Conservation (phyloP, 2,888 invertebrate species). For the Pseudococcus longispinus region DNA sequence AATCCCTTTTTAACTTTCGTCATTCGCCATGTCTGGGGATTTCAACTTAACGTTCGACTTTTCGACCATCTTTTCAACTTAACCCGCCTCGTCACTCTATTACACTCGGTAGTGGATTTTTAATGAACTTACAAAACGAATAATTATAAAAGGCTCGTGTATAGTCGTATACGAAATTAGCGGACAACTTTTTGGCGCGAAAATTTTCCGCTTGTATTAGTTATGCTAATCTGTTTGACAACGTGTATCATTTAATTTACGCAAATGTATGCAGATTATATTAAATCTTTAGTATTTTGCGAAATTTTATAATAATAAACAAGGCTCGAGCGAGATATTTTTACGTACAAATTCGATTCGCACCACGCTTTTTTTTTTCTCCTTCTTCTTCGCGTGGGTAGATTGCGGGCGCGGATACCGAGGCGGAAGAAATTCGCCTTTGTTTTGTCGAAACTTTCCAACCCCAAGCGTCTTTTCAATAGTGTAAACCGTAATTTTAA, state of each 20-base stretch:
- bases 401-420: background rate
- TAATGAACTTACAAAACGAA: conserved; percentile 8
- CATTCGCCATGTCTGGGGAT: conserved; percentile 46
- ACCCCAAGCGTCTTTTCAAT: background rate
- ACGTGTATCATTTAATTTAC: conserved; percentile 39
- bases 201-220: conserved; percentile 14
- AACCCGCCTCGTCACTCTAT: conserved; percentile 27
- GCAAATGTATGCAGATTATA: conserved; percentile 36
- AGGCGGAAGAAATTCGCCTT: background rate
- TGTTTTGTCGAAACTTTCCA: background rate
- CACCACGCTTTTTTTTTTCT: background rate
- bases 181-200: conserved; percentile 11
- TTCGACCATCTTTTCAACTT: conserved; percentile 44
- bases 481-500: background rate
- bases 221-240: conserved; percentile 46
- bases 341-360: background rate
- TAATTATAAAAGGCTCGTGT: conserved; percentile 26
- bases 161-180: background rate
- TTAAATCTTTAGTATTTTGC: background rate
- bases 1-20: conserved; percentile 52
- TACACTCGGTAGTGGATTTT: conserved; percentile 7
- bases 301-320: conserved; percentile 32
- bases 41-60: conserved; percentile 48
- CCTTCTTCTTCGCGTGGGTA: background rate
- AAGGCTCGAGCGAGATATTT: background rate